Percentiles rank a stretch among this genome's conserved stretches.
Evolutionary conservation across 2,888 invertebrate species (phyloP).

Genomic region (Diogma glabrata): DNA sequence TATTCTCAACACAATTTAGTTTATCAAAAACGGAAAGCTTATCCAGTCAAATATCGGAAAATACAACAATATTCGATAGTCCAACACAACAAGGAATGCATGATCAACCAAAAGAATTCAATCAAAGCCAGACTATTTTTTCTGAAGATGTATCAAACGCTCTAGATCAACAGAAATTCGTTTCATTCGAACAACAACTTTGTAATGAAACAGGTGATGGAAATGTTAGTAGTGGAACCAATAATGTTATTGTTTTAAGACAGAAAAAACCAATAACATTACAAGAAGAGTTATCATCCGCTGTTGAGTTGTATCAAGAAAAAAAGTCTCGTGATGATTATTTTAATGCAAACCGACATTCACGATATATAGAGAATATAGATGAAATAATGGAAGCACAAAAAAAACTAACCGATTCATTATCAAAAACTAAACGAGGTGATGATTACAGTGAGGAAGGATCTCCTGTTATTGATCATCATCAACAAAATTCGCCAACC

Average conservation of each 20-base stretch:
- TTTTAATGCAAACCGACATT: conserved; percentile 28
- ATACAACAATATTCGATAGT: conserved; percentile 24
- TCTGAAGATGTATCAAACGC: background rate
- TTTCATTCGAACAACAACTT: too few species aligned
- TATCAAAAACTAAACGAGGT: conserved; percentile 22
- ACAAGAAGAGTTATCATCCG: conserved; percentile 11
- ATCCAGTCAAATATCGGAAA: conserved; percentile 47
- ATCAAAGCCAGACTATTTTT: background rate
- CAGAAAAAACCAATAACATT: conserved; percentile 12
- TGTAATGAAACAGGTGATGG: too few species aligned
- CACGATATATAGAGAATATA: conserved; percentile 34
- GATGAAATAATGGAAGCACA: conserved; percentile 26
- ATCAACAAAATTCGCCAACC: background rate
- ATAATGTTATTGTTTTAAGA: conserved; percentile 6
- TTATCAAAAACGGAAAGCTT: conserved; percentile 52
- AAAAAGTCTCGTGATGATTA: conserved; percentile 16
- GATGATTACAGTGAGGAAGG: conserved; percentile 19
- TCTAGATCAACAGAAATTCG: background rate
- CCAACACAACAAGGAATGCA: conserved; percentile 18
- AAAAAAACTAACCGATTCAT: conserved; percentile 30
- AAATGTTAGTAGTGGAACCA: background rate
- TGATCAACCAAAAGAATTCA: conserved; percentile 19
- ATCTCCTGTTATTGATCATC: conserved; percentile 2
- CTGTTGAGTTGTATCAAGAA: conserved; percentile 3
- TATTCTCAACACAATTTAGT: conserved; percentile 54